Evolutionary conservation across 2,888 invertebrate species (phyloP), one percentile per base, ranked within the genome.

Genomic region (Notodonta ziczac): DNA sequence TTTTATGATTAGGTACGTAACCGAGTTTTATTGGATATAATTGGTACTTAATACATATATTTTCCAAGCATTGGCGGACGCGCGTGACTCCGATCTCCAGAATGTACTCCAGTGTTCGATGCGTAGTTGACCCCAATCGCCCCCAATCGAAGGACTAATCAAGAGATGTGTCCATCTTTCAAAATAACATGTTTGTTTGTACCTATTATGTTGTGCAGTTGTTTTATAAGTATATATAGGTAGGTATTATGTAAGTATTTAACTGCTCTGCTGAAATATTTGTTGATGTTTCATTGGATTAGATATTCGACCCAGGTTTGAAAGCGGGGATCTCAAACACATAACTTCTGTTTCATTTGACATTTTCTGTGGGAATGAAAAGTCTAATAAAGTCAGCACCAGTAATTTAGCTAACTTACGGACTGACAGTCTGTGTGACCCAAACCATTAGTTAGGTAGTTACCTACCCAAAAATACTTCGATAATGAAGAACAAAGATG

Each of bases 121-220:
- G 82, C 84, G 80, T 83, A 92, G 84, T 93, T 93, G 88, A 92
- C 90, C 89, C 88, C 91, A 91, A 91, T 93, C 89, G 89, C 85
- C 90, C 91, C 85, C 92, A 93, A 93, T 93, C 90, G 90, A 92
- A 92, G 90, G 89, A 89, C 89, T 86, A 85, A 87, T 85, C 87
- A 82, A 83, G 76, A 74, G 65, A 77, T 69, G 73, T 75, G 12
- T 42, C 42, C 72, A 70, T 73, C 69, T 74, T 73, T 67, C 63
- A 61, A 69, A 54, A 35, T 35, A 35, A 35, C 7, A 35, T 35
- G 35, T 6, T 35, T 35, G 35, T 35, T 24, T 24, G 24, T 24
- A 24, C 24, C 24, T 2, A 24, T 24, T 24, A 24, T 24, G 24
- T 24, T 24, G 24, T 24, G 24, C 24, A 24, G 24, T 24, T 24